Evolutionary conservation across 2,888 invertebrate genomes (phyloP).

Genomic region (Harmothoe impar): DNA sequence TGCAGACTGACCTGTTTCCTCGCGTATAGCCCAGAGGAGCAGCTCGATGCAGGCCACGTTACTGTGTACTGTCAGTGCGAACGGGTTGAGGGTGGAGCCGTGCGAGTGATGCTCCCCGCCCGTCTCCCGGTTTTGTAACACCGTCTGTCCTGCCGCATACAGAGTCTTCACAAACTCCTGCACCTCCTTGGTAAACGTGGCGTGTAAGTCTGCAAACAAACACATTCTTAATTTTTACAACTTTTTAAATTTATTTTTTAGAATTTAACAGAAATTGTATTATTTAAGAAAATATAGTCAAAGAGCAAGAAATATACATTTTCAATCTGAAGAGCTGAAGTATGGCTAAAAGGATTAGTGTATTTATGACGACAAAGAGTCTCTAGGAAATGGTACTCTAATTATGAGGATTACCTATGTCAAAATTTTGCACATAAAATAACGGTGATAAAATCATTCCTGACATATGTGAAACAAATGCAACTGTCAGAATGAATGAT

Average conservation of each 20-base stretch:
- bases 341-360: too few species aligned
- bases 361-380: too few species aligned
- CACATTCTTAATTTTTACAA: background rate
- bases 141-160: slow-evolving; percentile 96
- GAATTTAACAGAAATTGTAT: too few species aligned
- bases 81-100: slow-evolving; percentile 74
- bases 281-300: too few species aligned
- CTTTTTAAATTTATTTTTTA: too few species aligned
- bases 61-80: slow-evolving; percentile 93
- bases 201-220: slow-evolving; percentile 48
- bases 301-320: too few species aligned
- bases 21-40: slow-evolving; percentile 98
- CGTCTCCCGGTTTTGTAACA: slow-evolving; percentile 86
- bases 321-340: too few species aligned
- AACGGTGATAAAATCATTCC: too few species aligned
- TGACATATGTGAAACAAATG: too few species aligned
- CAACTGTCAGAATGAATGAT: too few species aligned
- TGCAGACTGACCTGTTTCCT: slow-evolving; percentile 88
- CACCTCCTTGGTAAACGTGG: slow-evolving; percentile 95
- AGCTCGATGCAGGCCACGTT: slow-evolving; percentile 98
- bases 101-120: slow-evolving; percentile 24
- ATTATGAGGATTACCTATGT: background rate
- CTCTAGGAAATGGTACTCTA: too few species aligned
- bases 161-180: slow-evolving; percentile 94
- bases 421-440: background rate